Base-by-base conservation (phyloP, 2,888 invertebrate genomes). In the Tachystola acroxantha region DNA sequence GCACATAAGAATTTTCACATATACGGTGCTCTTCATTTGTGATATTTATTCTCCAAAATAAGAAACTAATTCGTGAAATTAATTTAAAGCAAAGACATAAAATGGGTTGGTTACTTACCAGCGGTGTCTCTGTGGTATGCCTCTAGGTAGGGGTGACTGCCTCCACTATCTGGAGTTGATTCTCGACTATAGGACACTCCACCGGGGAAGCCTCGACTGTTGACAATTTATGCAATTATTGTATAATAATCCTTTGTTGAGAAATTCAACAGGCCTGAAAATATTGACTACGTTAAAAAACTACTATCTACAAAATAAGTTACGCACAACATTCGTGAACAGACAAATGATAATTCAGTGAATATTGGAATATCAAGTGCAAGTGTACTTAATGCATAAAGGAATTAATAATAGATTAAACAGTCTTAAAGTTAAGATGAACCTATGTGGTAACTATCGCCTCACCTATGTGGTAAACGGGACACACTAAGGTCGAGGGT, bases 401-500 rank as follows among this genome's bases (percentile, higher is more conserved):
- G 1, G 6, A 5, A 19, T 19, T 19, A 7, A 7, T 3, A 5
- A 20, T 1, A 6, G 9, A 3, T 20, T 7, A 3, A 12, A 27
- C 6, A 11, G 6, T 11, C 3, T 27, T 10, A 3, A n/a, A 7
- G 27, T 27, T 5, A 27, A 25, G 5, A 6, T 27, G 6, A 35
- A 19, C 26, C 31, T 26, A 32, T 20, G 28, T 16, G 29, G 25
- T 13, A 24, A 27, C 1, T 14, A 31, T 59, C 67, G 74, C 78
- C 84, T 84, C 88, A 95, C 94, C 95, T 94, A 89, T 94, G 94
- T 72, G 93, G 92, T 78, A 95, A 90, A 79, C 94, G 90, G 80
- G 93, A 94, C 59, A 96, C 95, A 81, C 95, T 95, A 75, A 95
- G 91, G 88, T 96, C 95, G 76, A 95, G 89, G 60, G 95, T 95